Base-by-base conservation (phyloP, 2,797 vertebrate genomes). In the Pseudotriccus pelzelni region DNA sequence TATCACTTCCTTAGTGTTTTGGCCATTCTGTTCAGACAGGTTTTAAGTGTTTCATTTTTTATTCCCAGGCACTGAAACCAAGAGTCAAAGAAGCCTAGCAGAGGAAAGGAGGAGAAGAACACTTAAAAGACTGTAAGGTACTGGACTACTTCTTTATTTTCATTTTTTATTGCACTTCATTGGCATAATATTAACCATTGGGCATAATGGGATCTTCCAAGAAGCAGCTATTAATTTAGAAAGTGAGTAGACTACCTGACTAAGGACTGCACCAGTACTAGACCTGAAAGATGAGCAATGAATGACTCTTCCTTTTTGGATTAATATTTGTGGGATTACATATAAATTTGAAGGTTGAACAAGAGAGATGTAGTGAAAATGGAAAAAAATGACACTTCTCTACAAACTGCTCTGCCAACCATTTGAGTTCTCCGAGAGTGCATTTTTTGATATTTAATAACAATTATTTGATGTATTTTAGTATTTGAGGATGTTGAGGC, bases 391-490 rank as follows among this genome's bases (percentile, higher is more conserved):
- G 15, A 67, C 20, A n/a, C 14, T 70, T 82, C 68, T 64, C 52
- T 80, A 56, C 53, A 78, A 39, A 25, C 12, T 84, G 4, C 22
- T 78, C 43, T 93, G 76, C 85, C 79, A 89, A 58, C 27, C 8
- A 47, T 73, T 93, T 72, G 34, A 27, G 84, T 91, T 91, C 82
- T 84, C 53, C 34, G 52, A 81, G 68, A 77, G 56, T 50, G 49
- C 37, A 30, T 80, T 88, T 94, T 91, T 84, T 72, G 68, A 60
- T 53, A 72, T 68, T 92, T 85, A 81, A 22, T 72, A 86, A 81
- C 53, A 88, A 72, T 49, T 69, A 63, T 50, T 88, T 59, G 12
- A 23, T 93, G 87, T 90, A 53, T 87, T 89, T 89, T 68, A 73
- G 53, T 74, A 19, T 86, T 84, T 78, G 41, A 77, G 55, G 25